Evolutionary conservation across 2,797 vertebrate species (phyloP).

Genomic region (Helicolenus hilgendorfi): DNA sequence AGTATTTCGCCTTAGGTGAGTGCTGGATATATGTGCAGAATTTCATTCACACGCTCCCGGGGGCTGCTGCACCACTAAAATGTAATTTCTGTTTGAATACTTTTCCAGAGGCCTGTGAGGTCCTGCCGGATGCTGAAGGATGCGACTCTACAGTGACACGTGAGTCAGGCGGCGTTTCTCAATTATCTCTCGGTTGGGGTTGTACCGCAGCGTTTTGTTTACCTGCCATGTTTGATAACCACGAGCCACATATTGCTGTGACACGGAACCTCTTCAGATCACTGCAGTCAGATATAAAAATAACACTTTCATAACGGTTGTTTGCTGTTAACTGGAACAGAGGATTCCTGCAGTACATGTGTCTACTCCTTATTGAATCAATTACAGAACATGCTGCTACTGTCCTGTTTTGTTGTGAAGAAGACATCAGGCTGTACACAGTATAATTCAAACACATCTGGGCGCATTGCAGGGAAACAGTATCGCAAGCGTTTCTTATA

Average conservation of each 20-base stretch:
- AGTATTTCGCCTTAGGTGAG: slow-evolving; percentile 56
- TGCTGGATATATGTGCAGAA: slow-evolving; percentile 60
- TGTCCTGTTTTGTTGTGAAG: slow-evolving; percentile 1
- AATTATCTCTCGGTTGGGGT: slow-evolving; percentile 30
- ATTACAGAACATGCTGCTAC: not conserved
- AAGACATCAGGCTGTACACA: not conserved
- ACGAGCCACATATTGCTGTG: slow-evolving; percentile 24
- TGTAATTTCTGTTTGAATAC: slow-evolving; percentile 75
- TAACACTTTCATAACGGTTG: slow-evolving; percentile 42
- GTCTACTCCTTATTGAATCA: not conserved
- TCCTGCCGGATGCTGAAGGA: slow-evolving; percentile 22
- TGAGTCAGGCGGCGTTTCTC: slow-evolving; percentile 27
- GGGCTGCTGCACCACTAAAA: slow-evolving; percentile 52
- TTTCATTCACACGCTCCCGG: slow-evolving; percentile 61
- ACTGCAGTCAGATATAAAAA: slow-evolving; percentile 36
- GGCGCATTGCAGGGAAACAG: not conserved
- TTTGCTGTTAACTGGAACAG: slow-evolving; percentile 38
- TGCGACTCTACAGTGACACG: slow-evolving; percentile 16
- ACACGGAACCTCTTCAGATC: slow-evolving; percentile 13
- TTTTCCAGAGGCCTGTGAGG: slow-evolving; percentile 52
- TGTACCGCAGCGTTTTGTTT: slow-evolving; percentile 40
- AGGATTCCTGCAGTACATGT: slow-evolving; percentile 16
- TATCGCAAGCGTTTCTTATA: not conserved
- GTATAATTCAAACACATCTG: not conserved
- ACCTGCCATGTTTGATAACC: slow-evolving; percentile 57